phyloP scores from a whole-genome alignment of 2,888 invertebrate species.

The Metacarcinus magister region DNA sequence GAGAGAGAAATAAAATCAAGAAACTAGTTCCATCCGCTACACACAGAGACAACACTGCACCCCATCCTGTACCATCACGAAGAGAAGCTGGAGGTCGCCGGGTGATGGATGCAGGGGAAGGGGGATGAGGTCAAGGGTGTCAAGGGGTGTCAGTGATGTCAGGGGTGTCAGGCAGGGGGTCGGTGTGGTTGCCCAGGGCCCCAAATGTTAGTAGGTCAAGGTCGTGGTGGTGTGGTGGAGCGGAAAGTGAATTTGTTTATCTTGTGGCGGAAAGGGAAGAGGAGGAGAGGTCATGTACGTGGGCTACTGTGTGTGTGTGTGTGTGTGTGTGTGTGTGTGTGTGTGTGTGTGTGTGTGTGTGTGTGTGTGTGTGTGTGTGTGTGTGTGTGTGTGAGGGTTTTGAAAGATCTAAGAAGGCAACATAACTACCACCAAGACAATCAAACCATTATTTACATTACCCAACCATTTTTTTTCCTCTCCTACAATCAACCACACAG shows the following conservation, averaged over 20 bases:
- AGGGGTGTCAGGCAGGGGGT: conserved; percentile 37
- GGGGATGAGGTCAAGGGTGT: conserved; percentile 60
- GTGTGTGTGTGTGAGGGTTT: conserved; percentile 3
- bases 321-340: conserved; percentile 43
- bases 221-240: not conserved
- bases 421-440: not conserved
- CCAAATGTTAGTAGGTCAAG: conserved; percentile 61
- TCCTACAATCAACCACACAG: too few species aligned
- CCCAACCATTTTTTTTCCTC: too few species aligned
- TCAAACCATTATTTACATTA: too few species aligned
- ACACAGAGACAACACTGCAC: not conserved
- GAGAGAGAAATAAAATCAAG: not conserved
- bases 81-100: conserved; percentile 45
- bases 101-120: conserved; percentile 43
- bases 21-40: not conserved
- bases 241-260: conserved; percentile 46
- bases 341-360: conserved; percentile 22
- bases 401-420: not conserved
- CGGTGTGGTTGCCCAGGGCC: conserved; percentile 57
- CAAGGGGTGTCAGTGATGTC: conserved; percentile 39
- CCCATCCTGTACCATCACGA: not conserved
- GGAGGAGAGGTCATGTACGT: not conserved
- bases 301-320: not conserved
- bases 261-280: conserved; percentile 10
- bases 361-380: not conserved